Conservation (phyloP, 2,888 invertebrate species). For the Ichneumoninae sp. region DNA sequence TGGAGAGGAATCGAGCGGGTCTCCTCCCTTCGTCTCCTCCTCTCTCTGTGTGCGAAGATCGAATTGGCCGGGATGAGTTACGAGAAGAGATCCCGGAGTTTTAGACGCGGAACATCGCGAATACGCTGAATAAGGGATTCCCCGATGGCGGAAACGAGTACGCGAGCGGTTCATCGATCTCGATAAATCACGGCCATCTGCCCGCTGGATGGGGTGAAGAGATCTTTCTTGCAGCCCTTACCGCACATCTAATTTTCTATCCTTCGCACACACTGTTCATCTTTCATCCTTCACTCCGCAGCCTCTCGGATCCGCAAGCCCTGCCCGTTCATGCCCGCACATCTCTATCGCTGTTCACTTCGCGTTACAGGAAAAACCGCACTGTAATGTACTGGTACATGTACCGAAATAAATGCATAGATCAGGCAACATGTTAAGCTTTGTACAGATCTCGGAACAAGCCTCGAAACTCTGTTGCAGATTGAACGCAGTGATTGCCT, state of each 20-base stretch:
- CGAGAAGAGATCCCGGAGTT: constrained; percentile 54
- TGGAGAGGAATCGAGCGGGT: constrained; percentile 5
- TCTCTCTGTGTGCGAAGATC: background rate
- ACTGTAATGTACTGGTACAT: background rate
- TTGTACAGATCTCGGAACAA: background rate
- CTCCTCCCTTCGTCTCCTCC: no score
- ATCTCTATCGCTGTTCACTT: constrained; percentile 18
- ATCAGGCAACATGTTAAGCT: background rate
- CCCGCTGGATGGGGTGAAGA: constrained; percentile 33
- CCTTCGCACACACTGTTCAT: background rate
- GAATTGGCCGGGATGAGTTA: constrained; percentile 70
- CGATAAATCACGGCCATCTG: constrained; percentile 73
- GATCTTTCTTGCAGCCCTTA: constrained; percentile 35
- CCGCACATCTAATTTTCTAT: constrained; percentile 19
- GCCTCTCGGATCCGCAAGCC: constrained; percentile 17
- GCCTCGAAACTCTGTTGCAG: background rate
- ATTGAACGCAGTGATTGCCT: no score
- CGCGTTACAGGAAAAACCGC: background rate
- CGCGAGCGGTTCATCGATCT: constrained; percentile 67
- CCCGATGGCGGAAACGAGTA: constrained; percentile 27
- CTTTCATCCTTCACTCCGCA: constrained; percentile 22
- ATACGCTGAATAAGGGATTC: constrained; percentile 73
- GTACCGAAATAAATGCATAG: background rate
- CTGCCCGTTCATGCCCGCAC: constrained; percentile 6
- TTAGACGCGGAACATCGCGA: constrained; percentile 64